Conservation (phyloP, 2,113 vertebrate species). For the Ovibos moschatus region DNA sequence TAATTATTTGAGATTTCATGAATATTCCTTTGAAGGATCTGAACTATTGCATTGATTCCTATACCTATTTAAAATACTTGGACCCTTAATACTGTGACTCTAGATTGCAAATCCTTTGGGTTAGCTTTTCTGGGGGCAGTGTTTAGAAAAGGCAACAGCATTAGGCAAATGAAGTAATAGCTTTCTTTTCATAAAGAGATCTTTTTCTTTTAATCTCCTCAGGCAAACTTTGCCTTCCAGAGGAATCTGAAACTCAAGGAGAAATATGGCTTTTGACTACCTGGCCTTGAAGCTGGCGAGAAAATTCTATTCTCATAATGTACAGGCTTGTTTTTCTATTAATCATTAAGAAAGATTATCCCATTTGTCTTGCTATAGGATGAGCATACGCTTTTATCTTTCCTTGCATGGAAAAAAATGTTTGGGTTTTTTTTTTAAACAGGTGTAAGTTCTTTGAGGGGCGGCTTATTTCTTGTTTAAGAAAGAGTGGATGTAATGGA, state of each 20-base stretch:
- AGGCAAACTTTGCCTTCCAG: conserved; percentile 67
- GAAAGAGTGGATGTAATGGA: background rate
- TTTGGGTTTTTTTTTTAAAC: background rate
- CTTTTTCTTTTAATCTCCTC: conserved; percentile 63
- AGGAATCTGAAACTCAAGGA: conserved; percentile 65
- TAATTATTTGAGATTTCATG: conserved; percentile 63
- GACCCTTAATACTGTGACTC: conserved; percentile 65
- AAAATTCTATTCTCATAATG: conserved; percentile 60
- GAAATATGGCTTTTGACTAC: conserved; percentile 67
- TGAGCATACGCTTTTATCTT: background rate
- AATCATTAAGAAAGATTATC: background rate
- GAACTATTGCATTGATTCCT: conserved; percentile 49
- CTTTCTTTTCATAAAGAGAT: conserved; percentile 65
- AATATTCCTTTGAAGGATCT: conserved; percentile 54
- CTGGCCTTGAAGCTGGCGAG: conserved; percentile 59
- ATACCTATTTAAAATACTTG: conserved; percentile 77
- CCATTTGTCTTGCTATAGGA: background rate
- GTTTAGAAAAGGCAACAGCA: conserved; percentile 62
- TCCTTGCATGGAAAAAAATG: background rate
- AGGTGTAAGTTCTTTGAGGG: background rate
- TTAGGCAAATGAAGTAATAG: conserved; percentile 62
- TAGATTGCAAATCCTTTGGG: conserved; percentile 64
- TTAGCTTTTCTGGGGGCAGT: conserved; percentile 59
- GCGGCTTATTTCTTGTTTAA: background rate
- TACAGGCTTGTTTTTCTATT: background rate